These are phyloP conservation scores for Acleris laterana DNA, from an alignment of 2,888 invertebrate genomes.

Conservation along the genomic window DNA sequence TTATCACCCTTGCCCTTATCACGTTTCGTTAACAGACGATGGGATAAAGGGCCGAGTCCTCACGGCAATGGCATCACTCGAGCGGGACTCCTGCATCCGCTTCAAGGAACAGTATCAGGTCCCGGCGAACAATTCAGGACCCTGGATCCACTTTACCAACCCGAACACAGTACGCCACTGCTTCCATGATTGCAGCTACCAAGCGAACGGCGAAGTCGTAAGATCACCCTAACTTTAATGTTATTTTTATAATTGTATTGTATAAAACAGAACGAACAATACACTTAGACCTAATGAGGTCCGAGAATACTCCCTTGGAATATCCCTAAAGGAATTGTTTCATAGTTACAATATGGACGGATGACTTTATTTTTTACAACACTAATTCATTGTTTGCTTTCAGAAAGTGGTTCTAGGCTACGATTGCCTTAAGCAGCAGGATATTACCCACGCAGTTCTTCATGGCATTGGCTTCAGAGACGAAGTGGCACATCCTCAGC, in stretches of 20 bases:
- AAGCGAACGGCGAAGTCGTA: conserved; percentile 54
- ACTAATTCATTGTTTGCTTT: conserved; percentile 9
- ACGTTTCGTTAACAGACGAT: conserved; percentile 45
- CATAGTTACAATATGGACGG: too few species aligned
- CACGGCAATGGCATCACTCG: conserved; percentile 52
- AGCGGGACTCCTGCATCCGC: conserved; percentile 57
- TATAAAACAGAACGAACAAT: too few species aligned
- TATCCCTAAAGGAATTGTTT: too few species aligned
- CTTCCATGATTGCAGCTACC: conserved; percentile 48
- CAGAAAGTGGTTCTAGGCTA: conserved; percentile 61
- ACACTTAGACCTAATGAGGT: too few species aligned
- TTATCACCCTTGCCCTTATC: too few species aligned
- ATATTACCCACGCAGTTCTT: conserved; percentile 62
- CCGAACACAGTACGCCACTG: conserved; percentile 55
- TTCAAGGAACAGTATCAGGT: conserved; percentile 46
- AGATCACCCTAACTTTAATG: conserved; percentile 38
- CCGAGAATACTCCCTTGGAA: too few species aligned
- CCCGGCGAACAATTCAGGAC: background rate
- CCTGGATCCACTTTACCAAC: conserved; percentile 63
- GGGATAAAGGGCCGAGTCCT: conserved; percentile 49
- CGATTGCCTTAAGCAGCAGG: conserved; percentile 57
- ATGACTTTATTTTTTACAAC: too few species aligned
- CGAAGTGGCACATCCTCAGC: conserved; percentile 66
- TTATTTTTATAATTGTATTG: too few species aligned
- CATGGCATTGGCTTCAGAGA: conserved; percentile 67